Conservation (phyloP, 2,888 invertebrate species). For the Cryptops parisi region DNA sequence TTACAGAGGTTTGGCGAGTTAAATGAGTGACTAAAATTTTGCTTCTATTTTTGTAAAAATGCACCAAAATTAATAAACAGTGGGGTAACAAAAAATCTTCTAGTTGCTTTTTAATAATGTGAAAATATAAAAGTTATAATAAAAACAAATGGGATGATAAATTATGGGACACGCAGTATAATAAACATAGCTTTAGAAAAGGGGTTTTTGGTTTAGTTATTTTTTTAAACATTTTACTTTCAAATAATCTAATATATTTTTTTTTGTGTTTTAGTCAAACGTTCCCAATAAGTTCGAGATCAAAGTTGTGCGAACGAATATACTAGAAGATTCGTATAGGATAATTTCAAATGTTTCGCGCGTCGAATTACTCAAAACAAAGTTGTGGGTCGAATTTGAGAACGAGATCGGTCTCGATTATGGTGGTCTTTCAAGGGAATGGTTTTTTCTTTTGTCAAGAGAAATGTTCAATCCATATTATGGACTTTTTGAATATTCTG, state of each 20-base stretch:
- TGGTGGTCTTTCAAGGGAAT: conserved; percentile 90
- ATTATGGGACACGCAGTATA: too few species aligned
- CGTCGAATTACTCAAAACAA: conserved; percentile 86
- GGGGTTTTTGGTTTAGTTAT: neutral
- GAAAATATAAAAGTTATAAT: too few species aligned
- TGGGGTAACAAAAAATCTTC: too few species aligned
- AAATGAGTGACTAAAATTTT: too few species aligned
- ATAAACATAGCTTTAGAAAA: too few species aligned
- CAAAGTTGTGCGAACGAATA: conserved; percentile 69
- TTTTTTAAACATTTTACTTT: too few species aligned
- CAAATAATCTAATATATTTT: too few species aligned
- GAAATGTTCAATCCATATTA: conserved; percentile 99
- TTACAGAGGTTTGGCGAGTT: too few species aligned
- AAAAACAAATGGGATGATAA: too few species aligned
- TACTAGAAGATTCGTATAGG: conserved; percentile 93
- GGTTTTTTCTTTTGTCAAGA: conserved; percentile 96
- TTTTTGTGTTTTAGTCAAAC: conserved; percentile 52
- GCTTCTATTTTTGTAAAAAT: too few species aligned
- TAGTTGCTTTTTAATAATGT: too few species aligned
- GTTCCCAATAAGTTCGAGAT: conserved; percentile 98
- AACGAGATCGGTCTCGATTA: conserved; percentile 94
- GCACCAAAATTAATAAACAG: neutral
- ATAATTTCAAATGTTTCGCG: conserved; percentile 82
- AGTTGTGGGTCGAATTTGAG: conserved; percentile 98
- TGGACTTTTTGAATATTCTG: conserved; percentile 97